Conservation (phyloP, 2,113 vertebrate species). For the Lophochroa leadbeateri region DNA sequence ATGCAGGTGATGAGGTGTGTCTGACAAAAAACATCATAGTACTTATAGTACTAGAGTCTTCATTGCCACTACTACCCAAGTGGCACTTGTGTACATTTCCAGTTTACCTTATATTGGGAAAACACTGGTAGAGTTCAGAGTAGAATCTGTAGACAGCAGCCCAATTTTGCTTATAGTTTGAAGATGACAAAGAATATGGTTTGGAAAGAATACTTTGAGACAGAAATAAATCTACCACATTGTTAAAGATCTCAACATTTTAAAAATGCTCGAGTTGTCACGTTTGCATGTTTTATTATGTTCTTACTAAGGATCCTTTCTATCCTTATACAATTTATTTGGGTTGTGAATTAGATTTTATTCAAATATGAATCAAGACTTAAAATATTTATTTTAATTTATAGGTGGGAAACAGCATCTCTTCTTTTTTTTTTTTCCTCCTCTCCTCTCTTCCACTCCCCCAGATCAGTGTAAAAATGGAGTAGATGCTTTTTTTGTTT, state of each 20-base stretch:
- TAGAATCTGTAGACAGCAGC: not conserved
- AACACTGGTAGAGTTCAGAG: not conserved
- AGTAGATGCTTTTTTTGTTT: not conserved
- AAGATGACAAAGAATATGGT: not conserved
- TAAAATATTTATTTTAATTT: not conserved
- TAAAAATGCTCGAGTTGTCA: not conserved
- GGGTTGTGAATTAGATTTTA: not conserved
- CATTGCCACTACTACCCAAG: not conserved
- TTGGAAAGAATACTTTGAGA: not conserved
- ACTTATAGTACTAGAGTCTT: not conserved
- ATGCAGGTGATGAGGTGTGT: conserved; percentile 79
- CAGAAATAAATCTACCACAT: not conserved
- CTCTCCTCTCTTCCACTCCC: too few species aligned
- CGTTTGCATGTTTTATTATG: not conserved
- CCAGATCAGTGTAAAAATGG: not conserved
- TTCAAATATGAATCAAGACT: not conserved
- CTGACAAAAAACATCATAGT: not conserved
- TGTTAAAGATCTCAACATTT: not conserved
- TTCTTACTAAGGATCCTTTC: not conserved
- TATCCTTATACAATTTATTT: not conserved
- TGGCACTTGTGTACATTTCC: not conserved
- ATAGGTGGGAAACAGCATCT: not conserved
- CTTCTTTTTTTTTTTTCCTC: not conserved
- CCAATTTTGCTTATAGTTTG: not conserved
- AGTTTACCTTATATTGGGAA: not conserved